Base-by-base conservation (phyloP, 2,113 vertebrate species). In the Oenanthe oenanthe region DNA sequence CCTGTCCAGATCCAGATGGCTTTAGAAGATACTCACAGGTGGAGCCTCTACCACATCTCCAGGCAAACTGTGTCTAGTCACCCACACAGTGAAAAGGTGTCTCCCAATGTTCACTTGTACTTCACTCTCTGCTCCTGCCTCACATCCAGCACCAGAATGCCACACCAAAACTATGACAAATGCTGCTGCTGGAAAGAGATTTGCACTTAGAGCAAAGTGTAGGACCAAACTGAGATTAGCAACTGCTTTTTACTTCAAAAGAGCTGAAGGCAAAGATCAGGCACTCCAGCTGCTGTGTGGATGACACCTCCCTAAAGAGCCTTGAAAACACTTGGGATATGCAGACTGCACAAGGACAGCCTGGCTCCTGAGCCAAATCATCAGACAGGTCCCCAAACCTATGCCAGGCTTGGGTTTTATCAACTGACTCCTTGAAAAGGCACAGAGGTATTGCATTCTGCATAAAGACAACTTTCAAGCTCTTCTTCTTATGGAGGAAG, bases 301-400 rank as follows among this genome's bases (percentile, higher is more conserved):
- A 24, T 2, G 2, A 71, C 5, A 71, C 6, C 3, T 26, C 10
- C 28, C 2, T 34, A 7, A 47, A 72, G 47, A 63, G 21, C 17
- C 19, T 24, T 21, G n/a, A 36, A 71, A 21, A 40, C 68, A 53
- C 17, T 8, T 29, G 15, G 5, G 45, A 63, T 1, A 0, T 19
- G 45, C 17, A 29, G 36, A 57, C 57, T 66, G 54, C 25, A 31
- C 12, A n/a, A 28, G 17, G 17, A 48, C 20, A 62, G 43, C 10
- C 13, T 66, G 28, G 20, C 5, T 61, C 11, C 12, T 0, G 0
- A 57, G 36, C 9, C 24, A 2, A 4, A 31, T 36, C 11, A 53
- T 20, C 24, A 25, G 20, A 29, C 17, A 34, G 47, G 28, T 12
- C 16, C 7, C 13, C 1, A 3, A 31, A 76, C 3, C 9, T 7